Base-by-base conservation (phyloP, 2,797 vertebrate genomes). In the Sebastes dallii region DNA sequence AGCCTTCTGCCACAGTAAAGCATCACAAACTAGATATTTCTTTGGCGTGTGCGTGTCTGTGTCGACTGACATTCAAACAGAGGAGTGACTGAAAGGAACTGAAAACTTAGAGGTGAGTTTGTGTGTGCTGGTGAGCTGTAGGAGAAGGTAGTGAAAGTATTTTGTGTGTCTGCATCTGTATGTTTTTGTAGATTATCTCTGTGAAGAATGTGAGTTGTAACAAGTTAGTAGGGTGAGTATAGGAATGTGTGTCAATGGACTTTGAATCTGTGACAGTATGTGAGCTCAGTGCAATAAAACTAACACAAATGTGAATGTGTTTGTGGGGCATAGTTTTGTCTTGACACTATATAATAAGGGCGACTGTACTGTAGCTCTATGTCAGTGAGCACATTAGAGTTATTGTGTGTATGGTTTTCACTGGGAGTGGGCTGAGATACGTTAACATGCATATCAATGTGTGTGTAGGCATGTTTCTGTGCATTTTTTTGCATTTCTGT, bases 371-470 rank as follows among this genome's bases (percentile, higher is more conserved):
- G 54, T 68, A 25, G 50, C 39, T 87, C 24, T 85, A 22, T 79
- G 39, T 56, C 27, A 64, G 30, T 54, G 76, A 64, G 72, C 65
- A 79, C 79, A 88, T 84, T 85, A 61, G 71, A 59, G 69, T 72
- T 83, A 78, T 81, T 86, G 85, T 92, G 85, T 61, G 27, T 75
- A 14, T 77, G 59, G 34, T 55, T 22, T 56, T 72, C 54, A 58
- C 66, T 78, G 42, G 50, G 60, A 67, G 81, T 86, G 60, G 88
- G 85, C 72, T 80, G 71, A 61, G 61, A 79, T 78, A 75, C 54
- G 54, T 87, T 78, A 72, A 77, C 64, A 80, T 94, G 73, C 80
- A 89, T 88, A 83, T 83, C 72, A 75, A 90, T 82, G 61, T 87
- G 77, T 86, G 78, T 79, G 88, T 83, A 76, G 84, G 86, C 72